Evolutionary conservation across 2,113 vertebrate genomes (phyloP).

Genomic region (Cariama cristata): DNA sequence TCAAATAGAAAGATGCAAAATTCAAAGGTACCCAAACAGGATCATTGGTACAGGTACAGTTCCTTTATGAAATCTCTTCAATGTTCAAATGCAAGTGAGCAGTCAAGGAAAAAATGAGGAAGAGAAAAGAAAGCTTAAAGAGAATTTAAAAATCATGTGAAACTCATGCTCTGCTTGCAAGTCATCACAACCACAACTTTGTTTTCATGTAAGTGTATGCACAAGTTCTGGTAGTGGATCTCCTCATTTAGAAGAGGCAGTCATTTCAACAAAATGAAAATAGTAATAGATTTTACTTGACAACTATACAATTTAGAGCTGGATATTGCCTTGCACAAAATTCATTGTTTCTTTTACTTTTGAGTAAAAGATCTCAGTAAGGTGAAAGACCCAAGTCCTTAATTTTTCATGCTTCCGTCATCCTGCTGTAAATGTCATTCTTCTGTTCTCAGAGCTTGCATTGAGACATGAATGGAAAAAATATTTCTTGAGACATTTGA

Average conservation of each 20-base stretch:
- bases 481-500: background rate
- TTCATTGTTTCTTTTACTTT: background rate
- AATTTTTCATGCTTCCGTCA: background rate
- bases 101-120: background rate
- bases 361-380: background rate
- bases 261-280: background rate
- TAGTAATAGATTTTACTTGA: background rate
- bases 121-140: background rate
- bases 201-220: background rate
- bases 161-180: background rate
- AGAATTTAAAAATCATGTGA: background rate
- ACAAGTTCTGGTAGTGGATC: background rate
- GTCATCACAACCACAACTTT: background rate
- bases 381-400: background rate
- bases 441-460: background rate
- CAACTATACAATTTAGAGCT: background rate
- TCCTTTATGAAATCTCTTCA: background rate
- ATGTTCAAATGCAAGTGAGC: background rate
- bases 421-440: background rate
- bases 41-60: rapidly evolving
- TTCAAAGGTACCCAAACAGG: background rate
- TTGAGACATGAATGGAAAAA: background rate
- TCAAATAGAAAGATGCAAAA: background rate
- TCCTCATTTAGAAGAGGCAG: background rate
- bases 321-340: background rate